Conservation (phyloP, 2,888 invertebrate species). For the Nesidiocoris tenuis region DNA sequence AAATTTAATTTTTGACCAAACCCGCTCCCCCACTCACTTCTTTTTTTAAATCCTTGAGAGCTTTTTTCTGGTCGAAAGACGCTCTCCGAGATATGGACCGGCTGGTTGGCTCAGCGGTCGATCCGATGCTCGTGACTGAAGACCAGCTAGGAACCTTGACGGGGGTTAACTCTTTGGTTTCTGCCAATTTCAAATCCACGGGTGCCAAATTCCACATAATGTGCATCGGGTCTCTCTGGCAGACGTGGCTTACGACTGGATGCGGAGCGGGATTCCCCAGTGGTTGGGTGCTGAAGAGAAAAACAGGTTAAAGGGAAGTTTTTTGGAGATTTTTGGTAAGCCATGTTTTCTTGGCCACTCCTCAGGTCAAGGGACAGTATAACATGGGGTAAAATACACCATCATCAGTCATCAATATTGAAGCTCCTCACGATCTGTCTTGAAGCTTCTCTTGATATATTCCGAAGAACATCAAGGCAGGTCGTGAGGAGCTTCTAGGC, state of each 20-base stretch:
- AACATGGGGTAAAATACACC: not conserved
- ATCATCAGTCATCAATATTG: not conserved
- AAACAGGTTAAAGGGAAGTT: not conserved
- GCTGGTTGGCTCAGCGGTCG: not conserved
- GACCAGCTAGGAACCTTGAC: conserved; percentile 4
- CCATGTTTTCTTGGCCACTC: no score
- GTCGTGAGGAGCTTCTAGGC: no score
- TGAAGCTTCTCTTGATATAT: no score
- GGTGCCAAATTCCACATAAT: conserved; percentile 54
- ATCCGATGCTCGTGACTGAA: conserved; percentile 7
- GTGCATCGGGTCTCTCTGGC: conserved; percentile 56
- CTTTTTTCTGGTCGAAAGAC: conserved; percentile 17
- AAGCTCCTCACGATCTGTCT: no score
- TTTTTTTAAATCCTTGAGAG: conserved; percentile 37
- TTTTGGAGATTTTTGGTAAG: not conserved
- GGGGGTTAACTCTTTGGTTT: conserved; percentile 4
- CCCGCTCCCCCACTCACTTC: no score
- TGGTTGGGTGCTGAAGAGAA: not conserved
- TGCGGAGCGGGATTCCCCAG: conserved; percentile 2
- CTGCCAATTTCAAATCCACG: conserved; percentile 50
- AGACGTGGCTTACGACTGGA: conserved; percentile 62
- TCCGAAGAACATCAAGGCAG: no score
- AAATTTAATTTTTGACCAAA: no score
- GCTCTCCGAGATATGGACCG: not conserved
- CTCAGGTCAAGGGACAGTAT: no score